Percentiles rank a stretch among this genome's conserved stretches.
These are phyloP conservation scores for Epinephelus lanceolatus DNA, from an alignment of 2,113 vertebrate genomes.

Conservation along the genomic window DNA sequence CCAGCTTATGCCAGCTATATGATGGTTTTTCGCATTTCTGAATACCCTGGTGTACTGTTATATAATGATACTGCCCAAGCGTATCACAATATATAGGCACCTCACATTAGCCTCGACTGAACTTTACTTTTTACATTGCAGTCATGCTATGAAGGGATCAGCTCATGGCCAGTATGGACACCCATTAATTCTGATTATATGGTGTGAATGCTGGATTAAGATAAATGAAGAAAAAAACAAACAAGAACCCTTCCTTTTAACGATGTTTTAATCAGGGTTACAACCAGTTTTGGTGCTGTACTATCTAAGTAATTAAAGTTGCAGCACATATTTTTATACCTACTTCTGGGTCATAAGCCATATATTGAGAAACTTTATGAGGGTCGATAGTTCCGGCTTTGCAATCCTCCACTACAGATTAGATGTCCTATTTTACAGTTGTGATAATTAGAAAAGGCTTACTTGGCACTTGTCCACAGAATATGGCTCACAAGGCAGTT, in stretches of 20 bases:
- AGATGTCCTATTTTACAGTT: slow-evolving; percentile 61
- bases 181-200: background rate
- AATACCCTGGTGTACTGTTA: too few relatives aligned
- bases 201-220: background rate
- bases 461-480: slow-evolving; percentile 46
- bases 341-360: slow-evolving; percentile 34
- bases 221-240: background rate
- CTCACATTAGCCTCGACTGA: background rate
- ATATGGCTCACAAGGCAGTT: slow-evolving; percentile 42
- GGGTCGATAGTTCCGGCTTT: slow-evolving; percentile 37
- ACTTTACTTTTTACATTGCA: background rate
- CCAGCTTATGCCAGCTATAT: too few relatives aligned
- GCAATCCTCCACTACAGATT: slow-evolving; percentile 43
- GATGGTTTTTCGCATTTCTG: too few relatives aligned
- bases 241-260: background rate
- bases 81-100: too few relatives aligned
- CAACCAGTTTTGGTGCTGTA: slow-evolving; percentile 1
- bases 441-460: slow-evolving; percentile 73
- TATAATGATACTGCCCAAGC: too few relatives aligned
- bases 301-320: slow-evolving; percentile 39
- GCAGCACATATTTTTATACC: slow-evolving; percentile 18
- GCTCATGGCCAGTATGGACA: background rate
- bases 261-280: background rate
- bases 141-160: background rate
- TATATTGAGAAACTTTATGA: slow-evolving; percentile 29